Base-by-base conservation (phyloP, 2,888 invertebrate genomes). In the Megamerina dolium region DNA sequence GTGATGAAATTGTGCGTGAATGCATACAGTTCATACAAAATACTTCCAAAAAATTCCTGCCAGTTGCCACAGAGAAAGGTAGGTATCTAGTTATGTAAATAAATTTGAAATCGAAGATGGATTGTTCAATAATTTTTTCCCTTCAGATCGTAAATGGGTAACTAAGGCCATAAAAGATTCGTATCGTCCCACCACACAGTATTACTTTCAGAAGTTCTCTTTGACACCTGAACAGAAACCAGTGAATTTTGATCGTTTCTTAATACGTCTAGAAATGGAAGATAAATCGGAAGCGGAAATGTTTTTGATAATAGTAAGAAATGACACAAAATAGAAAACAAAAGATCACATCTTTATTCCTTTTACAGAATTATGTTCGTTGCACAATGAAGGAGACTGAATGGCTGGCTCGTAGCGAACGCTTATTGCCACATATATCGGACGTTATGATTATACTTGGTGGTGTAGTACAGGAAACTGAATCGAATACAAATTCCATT, bases 321-420 rank as follows among this genome's bases (percentile, higher is more conserved):
- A 23, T 23, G 23, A 8, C n/a, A 23, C 10, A 8, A 10, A 23
- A 23, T 6, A 23, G 10, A 8, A 10, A 23, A 23, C 8, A 8
- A 23, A 23, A 23, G 6, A 23, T 23, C 6, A 40, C 35, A 17
- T 30, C 10, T 8, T 8, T 23, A 23, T 16, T 37, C 18, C 10
- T n/a, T 21, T 49, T 41, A 20, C 30, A 64, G 64, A 61, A 56
- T 31, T 61, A 58, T 33, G 61, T 64, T 5, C 61, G 64, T 12
- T 65, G 64, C 20, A 65, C 66, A 3, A 50, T 55, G 31, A 63
- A 63, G 35, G 66, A 66, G 53, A 60, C 58, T 3, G 60, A 61
- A 47, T 64, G 62, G 63, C 39, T 66, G 21, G 62, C 62, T 8
- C 54, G 59, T 17, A 61, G 59, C 44, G 50, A 57, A 38, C 52